Conservation (phyloP, 2,113 vertebrate species). For the Falcunculus frontatus region DNA sequence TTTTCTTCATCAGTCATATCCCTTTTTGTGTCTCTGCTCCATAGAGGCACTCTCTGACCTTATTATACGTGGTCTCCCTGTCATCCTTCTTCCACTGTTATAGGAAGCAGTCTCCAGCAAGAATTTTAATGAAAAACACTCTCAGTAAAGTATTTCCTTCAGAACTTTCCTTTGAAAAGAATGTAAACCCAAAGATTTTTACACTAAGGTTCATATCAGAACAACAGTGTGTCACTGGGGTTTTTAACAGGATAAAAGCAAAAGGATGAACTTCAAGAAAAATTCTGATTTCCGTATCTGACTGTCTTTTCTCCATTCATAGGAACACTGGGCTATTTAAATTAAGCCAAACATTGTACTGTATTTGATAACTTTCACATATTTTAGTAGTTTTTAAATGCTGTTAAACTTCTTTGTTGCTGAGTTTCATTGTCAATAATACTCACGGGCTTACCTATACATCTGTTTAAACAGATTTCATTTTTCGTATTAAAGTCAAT, state of each 20-base stretch:
- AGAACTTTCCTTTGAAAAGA: neutral
- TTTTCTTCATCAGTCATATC: conserved; percentile 29
- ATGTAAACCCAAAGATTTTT: neutral
- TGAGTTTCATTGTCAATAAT: neutral
- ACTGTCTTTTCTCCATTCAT: neutral
- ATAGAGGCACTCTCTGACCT: neutral
- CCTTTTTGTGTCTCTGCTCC: neutral
- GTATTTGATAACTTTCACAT: neutral
- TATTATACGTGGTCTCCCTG: neutral
- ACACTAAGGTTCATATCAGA: neutral
- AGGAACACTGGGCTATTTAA: neutral
- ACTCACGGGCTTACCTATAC: neutral
- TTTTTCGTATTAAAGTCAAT: neutral
- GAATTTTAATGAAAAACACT: conserved; percentile 46
- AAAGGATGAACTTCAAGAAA: neutral
- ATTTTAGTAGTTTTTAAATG: neutral
- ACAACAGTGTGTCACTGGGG: neutral
- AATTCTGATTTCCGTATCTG: neutral
- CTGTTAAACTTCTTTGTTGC: neutral
- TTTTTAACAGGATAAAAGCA: neutral
- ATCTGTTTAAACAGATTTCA: neutral
- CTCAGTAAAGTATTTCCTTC: neutral
- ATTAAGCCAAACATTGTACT: neutral
- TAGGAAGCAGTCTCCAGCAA: neutral
- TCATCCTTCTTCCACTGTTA: neutral